phyloP scores from a whole-genome alignment of 1,140 invertebrate genomes.

The Drosophila ambigua region DNA sequence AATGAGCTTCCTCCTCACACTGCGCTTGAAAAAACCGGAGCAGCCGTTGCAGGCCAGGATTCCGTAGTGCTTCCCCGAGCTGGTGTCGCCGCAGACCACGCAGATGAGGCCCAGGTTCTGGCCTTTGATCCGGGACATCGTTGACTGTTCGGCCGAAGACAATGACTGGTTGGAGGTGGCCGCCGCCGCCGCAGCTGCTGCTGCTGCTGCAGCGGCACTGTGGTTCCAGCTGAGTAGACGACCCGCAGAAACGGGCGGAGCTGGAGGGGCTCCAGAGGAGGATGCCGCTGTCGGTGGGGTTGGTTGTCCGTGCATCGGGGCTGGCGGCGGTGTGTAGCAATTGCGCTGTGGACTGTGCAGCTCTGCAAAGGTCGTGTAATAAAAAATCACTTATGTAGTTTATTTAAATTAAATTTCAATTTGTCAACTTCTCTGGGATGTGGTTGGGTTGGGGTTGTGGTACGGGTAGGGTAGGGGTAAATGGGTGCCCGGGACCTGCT shows the following conservation, averaged over 20 bases:
- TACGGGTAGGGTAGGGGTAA: too few relatives aligned
- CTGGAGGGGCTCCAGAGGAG: constrained; percentile 15
- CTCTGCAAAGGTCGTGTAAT: constrained; percentile 57
- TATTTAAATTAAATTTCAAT: constrained; percentile 82
- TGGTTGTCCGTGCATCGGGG: constrained; percentile 27
- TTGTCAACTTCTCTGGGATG: constrained; percentile 51
- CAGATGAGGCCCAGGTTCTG: constrained; percentile 90
- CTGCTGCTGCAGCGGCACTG: constrained; percentile 66
- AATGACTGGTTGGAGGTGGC: constrained; percentile 40
- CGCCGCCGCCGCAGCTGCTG: constrained; percentile 58
- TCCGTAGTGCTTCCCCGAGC: constrained; percentile 98
- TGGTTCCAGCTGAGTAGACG: constrained; percentile 67
- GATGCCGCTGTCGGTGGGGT: constrained; percentile 20
- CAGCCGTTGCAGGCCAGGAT: constrained; percentile 99
- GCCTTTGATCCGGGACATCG: constrained; percentile 69
- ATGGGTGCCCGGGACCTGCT: constrained; percentile 31
- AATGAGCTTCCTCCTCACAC: constrained; percentile 97
- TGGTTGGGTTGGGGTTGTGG: not conserved
- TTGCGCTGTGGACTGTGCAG: constrained; percentile 63
- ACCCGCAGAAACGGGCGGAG: constrained; percentile 13
- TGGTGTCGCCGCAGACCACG: constrained; percentile 98
- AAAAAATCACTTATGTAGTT: constrained; percentile 82
- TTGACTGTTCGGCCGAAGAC: constrained; percentile 20
- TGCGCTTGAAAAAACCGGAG: constrained; percentile 99
- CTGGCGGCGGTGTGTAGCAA: constrained; percentile 51